Evolutionary conservation across 1,140 invertebrate species (phyloP), one percentile per base, ranked within the genome.

Genomic region (Sycophila sp.): DNA sequence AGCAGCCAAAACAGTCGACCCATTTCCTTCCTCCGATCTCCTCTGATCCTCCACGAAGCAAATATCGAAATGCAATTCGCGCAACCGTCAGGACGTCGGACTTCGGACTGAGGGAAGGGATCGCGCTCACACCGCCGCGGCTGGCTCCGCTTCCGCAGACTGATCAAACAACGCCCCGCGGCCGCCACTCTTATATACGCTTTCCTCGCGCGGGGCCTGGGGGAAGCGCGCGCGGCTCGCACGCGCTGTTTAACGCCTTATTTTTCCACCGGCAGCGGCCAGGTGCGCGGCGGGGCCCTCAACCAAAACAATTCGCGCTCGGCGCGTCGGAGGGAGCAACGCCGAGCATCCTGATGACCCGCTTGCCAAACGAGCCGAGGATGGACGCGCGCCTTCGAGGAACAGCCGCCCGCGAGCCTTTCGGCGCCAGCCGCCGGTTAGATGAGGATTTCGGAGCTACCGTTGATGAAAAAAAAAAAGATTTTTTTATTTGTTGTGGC

Each of bases 201-300:
- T 73, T 78, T 71, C 72, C 28, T 15, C 22, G 49, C 6, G 51
- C 51, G 13, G 2, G 32, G 40, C n/a, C 38, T n/a, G 19, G 2
- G 38, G 2, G 17, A 19, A 11, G 10, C 24, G 28, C 24, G 40
- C 2, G 17, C 17, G 8, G 6, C 5, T 32, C 42, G 28, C 82
- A 85, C 82, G 84, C 82, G 82, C 84, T 85, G 83, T 85, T 85
- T 86, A 83, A 79, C 83, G 81, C 81, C 77, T 78, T 24, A 26
- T 32, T 11, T 38, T 24, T 28, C 24, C 26, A 32, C 71, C 68
- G 17, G 63, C n/a, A 10, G 11, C 65, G n/a, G n/a, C n/a, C n/a
- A n/a, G n/a, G n/a, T n/a, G 71, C 63, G 71, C 68, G 73, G 70
- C 59, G 28, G 11, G 32, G 73, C 79, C 79, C 76, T 82, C 75